phyloP scores from a whole-genome alignment of 2,888 invertebrate species.

The Drosophila leonis region DNA sequence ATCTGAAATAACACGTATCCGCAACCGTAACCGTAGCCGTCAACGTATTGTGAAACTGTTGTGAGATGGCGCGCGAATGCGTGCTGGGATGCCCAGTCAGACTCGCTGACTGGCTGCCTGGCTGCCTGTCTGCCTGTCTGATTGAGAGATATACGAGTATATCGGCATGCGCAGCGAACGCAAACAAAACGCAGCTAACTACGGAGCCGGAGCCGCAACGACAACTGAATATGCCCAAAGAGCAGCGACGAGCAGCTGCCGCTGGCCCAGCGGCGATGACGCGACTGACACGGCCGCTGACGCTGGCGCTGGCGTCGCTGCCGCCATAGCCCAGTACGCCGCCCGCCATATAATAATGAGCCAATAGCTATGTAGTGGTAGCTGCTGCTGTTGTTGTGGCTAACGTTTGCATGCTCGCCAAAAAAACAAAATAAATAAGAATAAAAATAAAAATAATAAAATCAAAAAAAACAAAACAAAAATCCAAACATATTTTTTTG shows the following conservation, averaged over 20 bases:
- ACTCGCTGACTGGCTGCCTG: conserved; percentile 33
- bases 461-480: conserved; percentile 6
- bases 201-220: conserved; percentile 61
- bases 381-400: conserved; percentile 2
- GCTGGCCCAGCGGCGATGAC: conserved; percentile 42
- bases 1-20: conserved; percentile 35
- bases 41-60: conserved; percentile 1
- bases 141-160: conserved; percentile 62
- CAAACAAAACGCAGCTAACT: conserved; percentile 55
- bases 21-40: conserved; percentile 19
- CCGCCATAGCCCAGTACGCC: conserved; percentile 14
- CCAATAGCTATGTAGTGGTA: conserved; percentile 41
- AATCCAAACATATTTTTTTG: conserved; percentile 39
- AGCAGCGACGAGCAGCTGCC: conserved; percentile 52
- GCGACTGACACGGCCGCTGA: conserved; percentile 38
- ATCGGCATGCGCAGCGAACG: conserved; percentile 34
- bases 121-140: conserved; percentile 15
- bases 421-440: conserved; percentile 9
- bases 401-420: conserved; percentile 42
- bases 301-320: conserved; percentile 40
- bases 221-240: conserved; percentile 56
- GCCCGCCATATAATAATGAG: conserved; percentile 60
- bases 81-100: conserved; percentile 56
- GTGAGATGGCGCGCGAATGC: conserved; percentile 29
- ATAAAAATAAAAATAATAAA: neutral